phyloP scores from a whole-genome alignment of 1,140 invertebrate genomes.

The Pogonomyrmex barbatus region DNA sequence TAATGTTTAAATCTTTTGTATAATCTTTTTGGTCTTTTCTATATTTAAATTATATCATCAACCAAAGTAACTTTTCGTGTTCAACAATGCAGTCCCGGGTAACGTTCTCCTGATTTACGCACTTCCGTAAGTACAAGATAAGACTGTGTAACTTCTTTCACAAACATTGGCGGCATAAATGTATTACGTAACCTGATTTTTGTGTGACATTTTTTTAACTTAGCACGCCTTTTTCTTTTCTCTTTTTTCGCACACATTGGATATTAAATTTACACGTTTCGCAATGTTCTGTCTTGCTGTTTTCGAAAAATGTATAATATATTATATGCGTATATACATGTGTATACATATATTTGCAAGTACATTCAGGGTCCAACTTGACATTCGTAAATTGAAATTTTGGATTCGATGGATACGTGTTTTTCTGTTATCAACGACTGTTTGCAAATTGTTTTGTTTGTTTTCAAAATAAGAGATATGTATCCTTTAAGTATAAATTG shows the following conservation, averaged over 20 bases:
- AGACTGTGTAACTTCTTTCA: background rate
- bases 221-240: background rate
- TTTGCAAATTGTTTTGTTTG: background rate
- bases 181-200: constrained; percentile 3
- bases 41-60: constrained; percentile 20
- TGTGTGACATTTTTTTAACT: background rate
- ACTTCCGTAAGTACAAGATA: constrained; percentile 44
- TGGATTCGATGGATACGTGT: background rate
- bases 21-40: background rate
- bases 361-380: background rate
- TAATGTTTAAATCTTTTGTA: constrained; percentile 47
- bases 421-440: background rate
- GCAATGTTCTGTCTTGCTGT: background rate
- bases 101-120: constrained; percentile 10
- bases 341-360: background rate
- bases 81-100: background rate
- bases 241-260: background rate
- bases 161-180: background rate
- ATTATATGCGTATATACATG: background rate
- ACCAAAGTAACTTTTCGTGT: background rate
- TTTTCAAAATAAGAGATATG: background rate
- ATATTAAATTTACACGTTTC: background rate
- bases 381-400: background rate
- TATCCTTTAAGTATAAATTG: background rate
- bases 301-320: background rate